These are phyloP conservation scores for Drosophila borborema DNA, from an alignment of 2,888 invertebrate genomes.

Conservation along the genomic window DNA sequence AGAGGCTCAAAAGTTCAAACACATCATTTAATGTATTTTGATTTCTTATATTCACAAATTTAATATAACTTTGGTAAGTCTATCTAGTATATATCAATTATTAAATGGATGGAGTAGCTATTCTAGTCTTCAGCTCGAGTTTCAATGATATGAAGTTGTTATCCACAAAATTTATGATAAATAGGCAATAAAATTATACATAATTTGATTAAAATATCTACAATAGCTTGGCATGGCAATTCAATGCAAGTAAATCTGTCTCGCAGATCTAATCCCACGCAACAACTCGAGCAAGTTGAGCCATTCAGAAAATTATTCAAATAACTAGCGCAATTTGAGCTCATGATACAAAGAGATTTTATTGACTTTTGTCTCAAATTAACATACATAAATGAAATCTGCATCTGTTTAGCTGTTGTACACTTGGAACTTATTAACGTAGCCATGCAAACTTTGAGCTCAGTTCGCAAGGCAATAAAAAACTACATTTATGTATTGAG, in stretches of 20 bases:
- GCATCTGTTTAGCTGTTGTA: background rate
- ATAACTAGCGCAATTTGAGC: background rate
- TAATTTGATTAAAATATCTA: background rate
- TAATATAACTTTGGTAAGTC: background rate
- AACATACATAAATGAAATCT: background rate
- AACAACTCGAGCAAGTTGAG: background rate
- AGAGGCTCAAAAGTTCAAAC: no score
- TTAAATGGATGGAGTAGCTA: background rate
- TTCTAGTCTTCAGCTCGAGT: background rate
- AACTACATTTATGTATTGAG: no score
- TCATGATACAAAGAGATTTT: background rate
- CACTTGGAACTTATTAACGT: background rate
- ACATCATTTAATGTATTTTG: no score
- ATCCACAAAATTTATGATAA: background rate
- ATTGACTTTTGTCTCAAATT: background rate
- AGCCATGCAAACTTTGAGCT: background rate
- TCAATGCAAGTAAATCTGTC: background rate
- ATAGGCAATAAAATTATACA: background rate
- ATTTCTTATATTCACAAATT: no score
- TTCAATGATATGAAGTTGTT: background rate
- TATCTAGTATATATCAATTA: background rate
- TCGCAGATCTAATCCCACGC: background rate
- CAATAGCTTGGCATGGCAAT: background rate
- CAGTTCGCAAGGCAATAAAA: background rate
- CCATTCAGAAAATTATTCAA: background rate